Percentiles rank a stretch among this genome's conserved stretches.
phyloP scores from a whole-genome alignment of 2,888 invertebrate genomes.

The Caenorhabditis plicata region DNA sequence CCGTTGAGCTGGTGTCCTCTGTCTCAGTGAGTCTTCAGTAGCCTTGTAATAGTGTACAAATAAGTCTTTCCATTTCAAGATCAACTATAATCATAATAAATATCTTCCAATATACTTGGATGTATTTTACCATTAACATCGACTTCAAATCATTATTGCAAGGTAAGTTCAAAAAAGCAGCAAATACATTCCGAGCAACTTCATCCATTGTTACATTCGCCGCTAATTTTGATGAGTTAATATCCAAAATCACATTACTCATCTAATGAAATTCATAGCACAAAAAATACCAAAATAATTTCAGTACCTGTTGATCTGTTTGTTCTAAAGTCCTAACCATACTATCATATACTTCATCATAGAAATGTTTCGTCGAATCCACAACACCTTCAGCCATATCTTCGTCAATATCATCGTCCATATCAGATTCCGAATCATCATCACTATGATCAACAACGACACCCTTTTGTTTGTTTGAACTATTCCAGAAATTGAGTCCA shows the following conservation, averaged over 20 bases:
- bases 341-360: conserved; percentile 41
- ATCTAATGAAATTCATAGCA: conserved; percentile 13
- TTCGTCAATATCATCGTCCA: conserved; percentile 10
- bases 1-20: conserved; percentile 5
- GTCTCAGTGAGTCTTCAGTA: conserved; percentile 1
- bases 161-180: conserved; percentile 41
- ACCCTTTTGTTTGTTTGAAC: conserved; percentile 5
- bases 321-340: conserved; percentile 35
- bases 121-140: neutral
- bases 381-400: conserved; percentile 7
- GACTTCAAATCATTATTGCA: conserved; percentile 14
- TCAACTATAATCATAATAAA: conserved; percentile 27
- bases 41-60: conserved; percentile 54
- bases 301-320: conserved; percentile 15
- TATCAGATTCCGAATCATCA: conserved; percentile 2
- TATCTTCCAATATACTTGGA: neutral
- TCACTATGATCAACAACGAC: neutral
- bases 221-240: conserved; percentile 61
- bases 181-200: conserved; percentile 46
- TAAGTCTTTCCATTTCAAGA: conserved; percentile 43
- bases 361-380: conserved; percentile 19
- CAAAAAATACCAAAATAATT: neutral
- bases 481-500: conserved; percentile 16
- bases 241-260: conserved; percentile 58
- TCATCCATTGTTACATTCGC: conserved; percentile 58